Evolutionary conservation across 2,888 invertebrate genomes (phyloP).

Genomic region (Didymodactylos carnosus): DNA sequence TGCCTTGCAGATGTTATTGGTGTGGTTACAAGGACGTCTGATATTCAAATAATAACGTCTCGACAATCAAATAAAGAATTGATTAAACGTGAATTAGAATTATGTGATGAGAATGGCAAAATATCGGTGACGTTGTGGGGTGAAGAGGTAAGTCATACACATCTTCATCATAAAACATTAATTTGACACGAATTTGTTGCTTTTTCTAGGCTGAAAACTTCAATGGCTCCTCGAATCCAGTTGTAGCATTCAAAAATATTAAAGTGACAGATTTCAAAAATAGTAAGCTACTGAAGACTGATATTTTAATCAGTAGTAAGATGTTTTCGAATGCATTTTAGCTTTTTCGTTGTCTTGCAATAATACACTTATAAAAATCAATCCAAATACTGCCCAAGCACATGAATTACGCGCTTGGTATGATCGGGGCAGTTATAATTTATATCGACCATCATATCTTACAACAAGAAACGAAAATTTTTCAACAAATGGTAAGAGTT

Average conservation of each 20-base stretch:
- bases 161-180: too few relatives aligned
- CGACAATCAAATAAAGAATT: constrained; percentile 58
- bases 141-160: constrained; percentile 38
- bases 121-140: constrained; percentile 77
- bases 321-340: too few relatives aligned
- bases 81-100: constrained; percentile 62
- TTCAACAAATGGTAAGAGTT: not conserved
- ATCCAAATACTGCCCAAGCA: constrained; percentile 61
- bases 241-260: constrained; percentile 64
- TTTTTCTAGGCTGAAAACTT: constrained; percentile 54
- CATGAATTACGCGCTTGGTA: constrained; percentile 74
- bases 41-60: constrained; percentile 52
- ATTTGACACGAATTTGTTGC: not conserved
- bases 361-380: constrained; percentile 44
- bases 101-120: constrained; percentile 63
- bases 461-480: not conserved
- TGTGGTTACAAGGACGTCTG: constrained; percentile 53
- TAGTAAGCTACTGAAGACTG: too few relatives aligned
- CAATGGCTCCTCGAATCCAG: constrained; percentile 52
- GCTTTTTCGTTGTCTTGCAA: constrained; percentile 24
- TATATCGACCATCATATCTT: too few relatives aligned
- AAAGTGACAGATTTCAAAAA: constrained; percentile 69
- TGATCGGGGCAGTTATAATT: constrained; percentile 43
- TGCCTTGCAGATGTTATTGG: constrained; percentile 57
- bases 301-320: too few relatives aligned